A percentile compares a stretch with the other conserved stretches of the same genome.
Conservation (phyloP, 2,113 vertebrate species). For the Lipophrys pholis region DNA sequence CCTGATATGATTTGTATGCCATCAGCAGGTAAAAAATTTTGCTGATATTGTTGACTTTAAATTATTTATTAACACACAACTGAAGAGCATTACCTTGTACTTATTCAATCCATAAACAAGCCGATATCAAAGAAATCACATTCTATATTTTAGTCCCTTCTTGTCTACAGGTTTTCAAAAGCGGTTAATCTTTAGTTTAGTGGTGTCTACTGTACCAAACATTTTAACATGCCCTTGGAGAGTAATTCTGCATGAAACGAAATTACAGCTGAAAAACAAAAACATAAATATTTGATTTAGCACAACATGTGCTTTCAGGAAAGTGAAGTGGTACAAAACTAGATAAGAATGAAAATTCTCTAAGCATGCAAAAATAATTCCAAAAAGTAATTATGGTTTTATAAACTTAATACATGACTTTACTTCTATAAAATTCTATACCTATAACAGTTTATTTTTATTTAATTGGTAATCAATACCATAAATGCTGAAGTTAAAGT, state of each 20-base stretch:
- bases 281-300: too few species aligned
- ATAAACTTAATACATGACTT: background rate
- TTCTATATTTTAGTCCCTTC: background rate
- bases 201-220: background rate
- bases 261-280: too few species aligned
- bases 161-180: background rate
- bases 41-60: background rate
- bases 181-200: background rate
- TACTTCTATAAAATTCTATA: background rate
- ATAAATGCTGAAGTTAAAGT: slow-evolving; percentile 5
- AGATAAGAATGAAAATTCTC: too few species aligned
- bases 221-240: background rate
- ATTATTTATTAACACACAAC: slow-evolving; percentile 12
- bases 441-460: background rate
- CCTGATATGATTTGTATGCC: background rate
- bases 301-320: too few species aligned
- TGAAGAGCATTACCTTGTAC: background rate
- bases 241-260: background rate
- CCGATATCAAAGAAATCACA: background rate
- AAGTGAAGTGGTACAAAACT: too few species aligned
- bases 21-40: background rate
- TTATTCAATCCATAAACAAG: background rate
- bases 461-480: background rate
- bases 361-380: too few species aligned
- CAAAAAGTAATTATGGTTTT: too few species aligned